phyloP scores from a whole-genome alignment of 2,113 vertebrate genomes.

The Myocastor coypus region DNA sequence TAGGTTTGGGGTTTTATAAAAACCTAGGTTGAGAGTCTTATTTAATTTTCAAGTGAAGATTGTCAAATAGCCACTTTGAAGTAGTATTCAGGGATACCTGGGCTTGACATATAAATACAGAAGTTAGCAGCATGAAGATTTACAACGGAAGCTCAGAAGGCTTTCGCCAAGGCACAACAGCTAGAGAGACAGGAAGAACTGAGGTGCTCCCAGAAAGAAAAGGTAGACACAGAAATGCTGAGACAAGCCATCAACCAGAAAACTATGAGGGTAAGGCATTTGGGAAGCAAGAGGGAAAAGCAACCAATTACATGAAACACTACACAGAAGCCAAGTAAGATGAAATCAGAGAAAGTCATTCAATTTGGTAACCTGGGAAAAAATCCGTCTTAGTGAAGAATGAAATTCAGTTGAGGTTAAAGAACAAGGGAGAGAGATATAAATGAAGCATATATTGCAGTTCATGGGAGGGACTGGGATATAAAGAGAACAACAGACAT shows the following conservation, averaged over 20 bases:
- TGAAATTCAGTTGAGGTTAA: background rate
- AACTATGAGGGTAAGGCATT: background rate
- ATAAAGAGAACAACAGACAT: background rate
- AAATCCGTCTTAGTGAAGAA: background rate
- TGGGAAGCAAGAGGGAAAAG: background rate
- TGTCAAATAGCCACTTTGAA: background rate
- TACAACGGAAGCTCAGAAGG: background rate
- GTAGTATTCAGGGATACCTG: background rate
- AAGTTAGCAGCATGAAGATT: background rate
- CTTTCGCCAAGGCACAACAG: background rate
- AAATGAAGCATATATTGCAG: background rate
- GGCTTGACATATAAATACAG: background rate
- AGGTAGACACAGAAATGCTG: background rate
- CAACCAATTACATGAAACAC: background rate
- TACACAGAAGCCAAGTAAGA: background rate
- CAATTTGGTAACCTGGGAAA: background rate
- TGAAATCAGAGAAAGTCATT: slow-evolving; percentile 15
- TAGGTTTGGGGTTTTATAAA: background rate
- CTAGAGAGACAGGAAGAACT: background rate
- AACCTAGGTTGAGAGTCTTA: background rate
- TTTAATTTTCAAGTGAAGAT: background rate
- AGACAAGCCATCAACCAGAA: background rate
- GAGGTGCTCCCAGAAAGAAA: background rate
- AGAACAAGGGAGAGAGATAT: background rate
- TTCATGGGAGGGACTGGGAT: background rate